phyloP scores from a whole-genome alignment of 2,113 vertebrate species.

The Trichomycterus rosablanca region DNA sequence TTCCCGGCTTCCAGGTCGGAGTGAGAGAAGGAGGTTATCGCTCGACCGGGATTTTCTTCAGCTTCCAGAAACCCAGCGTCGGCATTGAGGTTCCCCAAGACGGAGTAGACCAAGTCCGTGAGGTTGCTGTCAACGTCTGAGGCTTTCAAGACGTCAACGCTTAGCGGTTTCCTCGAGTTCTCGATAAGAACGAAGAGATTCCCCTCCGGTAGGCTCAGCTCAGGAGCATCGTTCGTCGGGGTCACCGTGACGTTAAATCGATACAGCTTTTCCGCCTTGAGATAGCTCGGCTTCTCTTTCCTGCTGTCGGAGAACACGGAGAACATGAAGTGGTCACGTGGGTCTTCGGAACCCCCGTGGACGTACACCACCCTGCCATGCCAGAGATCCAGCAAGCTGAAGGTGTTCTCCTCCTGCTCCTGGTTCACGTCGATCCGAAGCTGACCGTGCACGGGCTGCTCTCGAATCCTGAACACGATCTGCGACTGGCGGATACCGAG shows the following conservation, averaged over 20 bases:
- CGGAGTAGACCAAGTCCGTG: constrained; percentile 66
- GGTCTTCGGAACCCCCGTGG: constrained; percentile 82
- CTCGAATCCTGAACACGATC: constrained; percentile 73
- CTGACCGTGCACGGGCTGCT: constrained; percentile 71
- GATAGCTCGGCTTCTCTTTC: constrained; percentile 65
- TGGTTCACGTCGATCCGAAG: constrained; percentile 71
- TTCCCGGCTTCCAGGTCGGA: constrained; percentile 69
- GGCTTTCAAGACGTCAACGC: constrained; percentile 68
- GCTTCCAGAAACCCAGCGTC: constrained; percentile 83
- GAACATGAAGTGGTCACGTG: constrained; percentile 77
- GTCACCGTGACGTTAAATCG: constrained; percentile 73
- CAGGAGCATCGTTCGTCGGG: constrained; percentile 80
- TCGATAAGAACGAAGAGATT: constrained; percentile 79
- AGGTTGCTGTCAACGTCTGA: constrained; percentile 75
- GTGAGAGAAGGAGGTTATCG: constrained; percentile 72
- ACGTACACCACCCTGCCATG: constrained; percentile 77
- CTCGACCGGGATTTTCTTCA: constrained; percentile 63
- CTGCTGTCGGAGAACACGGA: constrained; percentile 72
- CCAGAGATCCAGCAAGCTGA: constrained; percentile 80
- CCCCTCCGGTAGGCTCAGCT: constrained; percentile 76
- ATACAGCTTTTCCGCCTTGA: constrained; percentile 65
- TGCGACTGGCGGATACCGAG: constrained; percentile 78
- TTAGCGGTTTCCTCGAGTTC: constrained; percentile 79
- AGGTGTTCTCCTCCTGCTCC: constrained; percentile 66
- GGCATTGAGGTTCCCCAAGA: constrained; percentile 79